phyloP scores from a whole-genome alignment of 1,140 invertebrate species.

The Procambarus clarkii region DNA sequence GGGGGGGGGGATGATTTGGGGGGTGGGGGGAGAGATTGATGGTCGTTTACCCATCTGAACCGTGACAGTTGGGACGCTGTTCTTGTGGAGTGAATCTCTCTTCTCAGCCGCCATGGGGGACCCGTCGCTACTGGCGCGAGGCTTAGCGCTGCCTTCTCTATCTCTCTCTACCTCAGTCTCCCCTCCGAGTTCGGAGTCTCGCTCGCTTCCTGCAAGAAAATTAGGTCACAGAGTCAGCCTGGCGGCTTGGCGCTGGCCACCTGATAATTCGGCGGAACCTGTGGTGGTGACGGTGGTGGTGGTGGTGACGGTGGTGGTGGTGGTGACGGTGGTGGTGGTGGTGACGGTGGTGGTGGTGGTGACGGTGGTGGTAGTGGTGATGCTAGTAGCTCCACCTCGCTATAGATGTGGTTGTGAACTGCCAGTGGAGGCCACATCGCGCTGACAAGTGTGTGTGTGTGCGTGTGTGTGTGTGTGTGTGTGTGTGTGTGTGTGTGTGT shows the following conservation, averaged over 20 bases:
- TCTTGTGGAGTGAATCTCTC: not conserved
- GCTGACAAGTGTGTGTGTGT: no score
- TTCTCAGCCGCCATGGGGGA: not conserved
- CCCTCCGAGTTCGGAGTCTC: slow-evolving; percentile 26
- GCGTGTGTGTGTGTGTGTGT: no score
- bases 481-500: no score
- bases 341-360: not conserved
- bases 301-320: no score
- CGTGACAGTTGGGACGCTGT: not conserved
- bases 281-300: no score
- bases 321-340: not conserved
- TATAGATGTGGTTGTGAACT: no score
- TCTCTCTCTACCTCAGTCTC: slow-evolving; percentile 3
- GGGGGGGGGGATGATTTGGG: not conserved
- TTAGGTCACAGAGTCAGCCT: not conserved
- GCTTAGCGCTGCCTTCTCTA: not conserved
- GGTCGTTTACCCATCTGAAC: slow-evolving; percentile 11
- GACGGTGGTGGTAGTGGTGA: not conserved
- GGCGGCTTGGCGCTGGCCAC: no score
- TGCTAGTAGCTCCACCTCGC: not conserved
- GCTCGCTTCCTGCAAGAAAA: slow-evolving; percentile 36
- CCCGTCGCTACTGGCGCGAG: not conserved
- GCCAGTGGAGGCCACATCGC: no score
- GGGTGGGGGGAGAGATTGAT: not conserved
- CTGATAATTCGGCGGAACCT: no score